These are phyloP conservation scores for Rhagoletis pomonella DNA, from an alignment of 1,140 invertebrate genomes.

Conservation along the genomic window DNA sequence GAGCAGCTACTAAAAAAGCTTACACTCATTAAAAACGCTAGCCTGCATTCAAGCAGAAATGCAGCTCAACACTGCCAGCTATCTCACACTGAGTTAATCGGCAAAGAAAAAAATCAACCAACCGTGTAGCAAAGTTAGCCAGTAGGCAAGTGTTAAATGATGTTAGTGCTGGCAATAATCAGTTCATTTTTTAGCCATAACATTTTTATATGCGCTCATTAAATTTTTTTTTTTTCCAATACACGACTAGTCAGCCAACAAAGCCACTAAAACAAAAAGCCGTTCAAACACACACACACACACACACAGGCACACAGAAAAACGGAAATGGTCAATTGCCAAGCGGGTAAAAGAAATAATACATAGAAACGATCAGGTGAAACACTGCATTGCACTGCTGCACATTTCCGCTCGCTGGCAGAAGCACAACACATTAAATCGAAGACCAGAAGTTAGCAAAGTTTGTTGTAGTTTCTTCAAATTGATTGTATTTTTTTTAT, in stretches of 20 bases:
- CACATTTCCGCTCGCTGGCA: constrained; percentile 35
- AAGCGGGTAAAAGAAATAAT: constrained; percentile 15
- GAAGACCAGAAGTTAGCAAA: background rate
- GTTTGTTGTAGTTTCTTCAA: constrained; percentile 9
- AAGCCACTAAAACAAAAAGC: background rate
- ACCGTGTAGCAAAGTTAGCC: background rate
- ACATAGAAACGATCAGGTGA: constrained; percentile 33
- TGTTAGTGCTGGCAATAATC: background rate
- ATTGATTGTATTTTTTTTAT: background rate
- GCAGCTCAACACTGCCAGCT: no score
- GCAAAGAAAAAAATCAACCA: background rate
- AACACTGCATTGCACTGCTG: background rate
- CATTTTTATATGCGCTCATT: background rate
- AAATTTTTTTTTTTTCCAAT: background rate
- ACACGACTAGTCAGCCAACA: background rate
- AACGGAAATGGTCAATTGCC: constrained; percentile 37
- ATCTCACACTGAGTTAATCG: background rate
- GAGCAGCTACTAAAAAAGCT: no score
- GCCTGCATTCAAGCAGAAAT: no score
- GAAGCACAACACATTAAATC: background rate
- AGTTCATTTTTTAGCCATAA: background rate
- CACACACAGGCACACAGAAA: background rate
- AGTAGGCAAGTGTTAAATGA: no score
- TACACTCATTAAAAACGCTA: no score
- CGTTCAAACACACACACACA: background rate